A percentile compares a stretch with the other conserved stretches of the same genome.
Conservation (phyloP, 2,797 vertebrate species). For the Characodon lateralis region DNA sequence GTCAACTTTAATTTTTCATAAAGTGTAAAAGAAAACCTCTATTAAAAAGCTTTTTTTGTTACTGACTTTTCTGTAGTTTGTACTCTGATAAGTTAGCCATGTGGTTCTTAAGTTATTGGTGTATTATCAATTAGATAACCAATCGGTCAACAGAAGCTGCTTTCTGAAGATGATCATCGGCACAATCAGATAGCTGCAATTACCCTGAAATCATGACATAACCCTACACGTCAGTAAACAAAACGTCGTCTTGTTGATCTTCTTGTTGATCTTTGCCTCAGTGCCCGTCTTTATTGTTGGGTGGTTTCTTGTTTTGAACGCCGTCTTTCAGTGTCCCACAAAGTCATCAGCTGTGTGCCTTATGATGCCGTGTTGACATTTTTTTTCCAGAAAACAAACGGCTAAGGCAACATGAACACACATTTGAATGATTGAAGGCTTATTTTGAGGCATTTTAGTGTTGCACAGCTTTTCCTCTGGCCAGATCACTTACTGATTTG, state of each 20-base stretch:
- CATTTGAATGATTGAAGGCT: neutral
- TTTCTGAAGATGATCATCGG: too few species aligned
- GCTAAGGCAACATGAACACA: neutral
- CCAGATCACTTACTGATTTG: conserved; percentile 83
- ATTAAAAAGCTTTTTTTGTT: too few species aligned
- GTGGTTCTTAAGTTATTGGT: neutral
- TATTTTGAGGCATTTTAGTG: conserved; percentile 13
- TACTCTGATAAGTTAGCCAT: neutral
- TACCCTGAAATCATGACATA: neutral
- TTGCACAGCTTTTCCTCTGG: conserved; percentile 45
- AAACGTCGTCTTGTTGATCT: neutral
- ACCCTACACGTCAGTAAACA: neutral
- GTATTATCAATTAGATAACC: neutral
- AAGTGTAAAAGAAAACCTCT: too few species aligned
- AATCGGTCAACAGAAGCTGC: neutral
- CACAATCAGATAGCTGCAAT: neutral
- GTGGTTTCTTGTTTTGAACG: conserved; percentile 25
- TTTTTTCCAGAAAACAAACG: neutral
- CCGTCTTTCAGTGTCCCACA: conserved; percentile 4
- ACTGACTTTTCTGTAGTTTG: too few species aligned
- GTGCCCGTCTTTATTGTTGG: conserved; percentile 43
- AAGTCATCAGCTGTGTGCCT: neutral
- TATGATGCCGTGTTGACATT: neutral
- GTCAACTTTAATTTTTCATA: neutral
- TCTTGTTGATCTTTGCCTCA: conserved; percentile 15